Conservation (phyloP, 2,113 vertebrate genomes). For the Triplophysa tibetana region DNA sequence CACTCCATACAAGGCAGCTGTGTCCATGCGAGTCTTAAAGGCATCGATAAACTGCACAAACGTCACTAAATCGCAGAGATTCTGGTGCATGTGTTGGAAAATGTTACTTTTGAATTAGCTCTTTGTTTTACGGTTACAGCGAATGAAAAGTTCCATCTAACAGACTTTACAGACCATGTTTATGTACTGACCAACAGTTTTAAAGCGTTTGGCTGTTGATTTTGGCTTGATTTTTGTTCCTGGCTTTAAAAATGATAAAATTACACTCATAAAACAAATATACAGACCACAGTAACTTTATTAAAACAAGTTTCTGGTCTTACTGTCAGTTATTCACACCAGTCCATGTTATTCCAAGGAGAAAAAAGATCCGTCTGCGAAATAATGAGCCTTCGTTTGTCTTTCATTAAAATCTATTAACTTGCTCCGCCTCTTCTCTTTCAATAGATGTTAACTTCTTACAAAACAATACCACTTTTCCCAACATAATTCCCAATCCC, state of each 20-base stretch:
- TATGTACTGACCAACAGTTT: not conserved
- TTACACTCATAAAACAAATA: no score
- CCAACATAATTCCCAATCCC: no score
- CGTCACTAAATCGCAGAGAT: slow-evolving; percentile 39
- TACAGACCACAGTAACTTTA: no score
- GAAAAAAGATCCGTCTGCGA: no score
- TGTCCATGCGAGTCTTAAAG: not conserved
- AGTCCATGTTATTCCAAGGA: no score
- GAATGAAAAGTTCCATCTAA: slow-evolving; percentile 47
- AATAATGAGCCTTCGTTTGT: no score
- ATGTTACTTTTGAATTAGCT: slow-evolving; percentile 60
- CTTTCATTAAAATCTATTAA: no score
- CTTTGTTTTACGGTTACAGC: slow-evolving; percentile 61
- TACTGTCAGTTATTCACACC: not conserved
- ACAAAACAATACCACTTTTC: no score
- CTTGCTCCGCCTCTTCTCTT: no score
- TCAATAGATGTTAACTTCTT: no score
- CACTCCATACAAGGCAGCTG: not conserved
- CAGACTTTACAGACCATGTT: not conserved
- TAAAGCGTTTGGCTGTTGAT: not conserved
- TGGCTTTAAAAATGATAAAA: not conserved
- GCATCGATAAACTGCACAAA: not conserved
- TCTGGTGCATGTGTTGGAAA: slow-evolving; percentile 67
- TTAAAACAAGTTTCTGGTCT: not conserved
- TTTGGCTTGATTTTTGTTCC: not conserved